Evolutionary conservation across 2,888 invertebrate species (phyloP).

Genomic region (Polylopha cassiicola): DNA sequence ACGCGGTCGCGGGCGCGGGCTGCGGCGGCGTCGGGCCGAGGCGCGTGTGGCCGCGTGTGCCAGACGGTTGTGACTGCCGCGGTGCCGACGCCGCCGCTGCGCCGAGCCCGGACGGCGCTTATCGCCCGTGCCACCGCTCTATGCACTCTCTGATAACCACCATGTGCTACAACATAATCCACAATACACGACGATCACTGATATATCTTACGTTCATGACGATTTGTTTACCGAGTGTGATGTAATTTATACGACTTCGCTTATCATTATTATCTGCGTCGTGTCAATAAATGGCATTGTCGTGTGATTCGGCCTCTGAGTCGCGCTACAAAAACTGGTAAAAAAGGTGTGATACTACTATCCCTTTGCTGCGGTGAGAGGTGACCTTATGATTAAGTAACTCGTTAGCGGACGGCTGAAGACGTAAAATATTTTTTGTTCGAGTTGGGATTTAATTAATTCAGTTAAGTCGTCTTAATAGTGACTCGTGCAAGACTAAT

Average conservation of each 20-base stretch:
- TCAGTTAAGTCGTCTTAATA: constrained; percentile 7
- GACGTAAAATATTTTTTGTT: constrained; percentile 7
- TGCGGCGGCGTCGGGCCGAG: constrained; percentile 52
- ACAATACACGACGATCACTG: constrained; percentile 8
- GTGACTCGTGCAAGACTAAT: constrained; percentile 6
- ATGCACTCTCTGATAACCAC: constrained; percentile 18
- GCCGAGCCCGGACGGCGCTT: constrained; percentile 57
- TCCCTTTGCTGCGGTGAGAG: constrained; percentile 15
- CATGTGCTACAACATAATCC: constrained; percentile 10
- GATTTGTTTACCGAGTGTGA: not conserved
- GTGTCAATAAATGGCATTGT: not conserved
- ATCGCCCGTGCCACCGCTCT: constrained; percentile 49
- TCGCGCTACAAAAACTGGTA: constrained; percentile 5
- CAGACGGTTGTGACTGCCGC: constrained; percentile 66
- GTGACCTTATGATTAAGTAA: constrained; percentile 17
- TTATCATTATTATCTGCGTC: constrained; percentile 4
- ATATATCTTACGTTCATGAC: not conserved
- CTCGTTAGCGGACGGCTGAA: constrained; percentile 10
- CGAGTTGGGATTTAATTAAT: constrained; percentile 12
- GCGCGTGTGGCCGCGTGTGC: constrained; percentile 71
- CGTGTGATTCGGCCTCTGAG: constrained; percentile 5
- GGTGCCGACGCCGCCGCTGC: constrained; percentile 36
- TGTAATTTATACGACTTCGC: no score
- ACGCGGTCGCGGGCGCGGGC: constrained; percentile 46
- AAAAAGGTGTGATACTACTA: constrained; percentile 10